Percentiles rank a stretch among this genome's conserved stretches.
These are phyloP conservation scores for Holocentrus rufus DNA, from an alignment of 2,797 vertebrate genomes.

Conservation along the genomic window DNA sequence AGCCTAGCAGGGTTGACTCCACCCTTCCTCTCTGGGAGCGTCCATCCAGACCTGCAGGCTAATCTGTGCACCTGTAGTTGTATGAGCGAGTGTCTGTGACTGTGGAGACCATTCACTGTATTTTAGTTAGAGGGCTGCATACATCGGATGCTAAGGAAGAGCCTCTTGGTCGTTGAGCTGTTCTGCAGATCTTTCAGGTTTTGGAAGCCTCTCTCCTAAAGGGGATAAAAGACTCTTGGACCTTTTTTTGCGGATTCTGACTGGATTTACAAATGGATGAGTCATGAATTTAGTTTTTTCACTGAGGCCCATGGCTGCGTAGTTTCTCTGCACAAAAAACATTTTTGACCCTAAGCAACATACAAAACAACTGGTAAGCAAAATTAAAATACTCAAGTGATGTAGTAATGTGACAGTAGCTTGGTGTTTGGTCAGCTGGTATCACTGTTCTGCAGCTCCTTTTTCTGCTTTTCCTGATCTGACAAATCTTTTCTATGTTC, in stretches of 20 bases:
- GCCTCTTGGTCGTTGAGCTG: conserved; percentile 7
- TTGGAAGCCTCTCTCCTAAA: conserved; percentile 14
- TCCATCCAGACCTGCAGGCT: conserved; percentile 65
- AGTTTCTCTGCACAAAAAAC: conserved; percentile 50
- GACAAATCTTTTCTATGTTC: neutral
- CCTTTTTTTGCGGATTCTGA: conserved; percentile 44
- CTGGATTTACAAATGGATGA: conserved; percentile 67
- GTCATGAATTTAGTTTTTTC: conserved; percentile 67
- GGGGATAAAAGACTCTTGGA: conserved; percentile 18
- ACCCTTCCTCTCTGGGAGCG: conserved; percentile 72
- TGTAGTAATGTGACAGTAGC: conserved; percentile 16
- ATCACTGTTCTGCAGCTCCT: conserved; percentile 2
- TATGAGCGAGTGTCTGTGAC: conserved; percentile 48
- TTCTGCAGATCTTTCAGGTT: conserved; percentile 25
- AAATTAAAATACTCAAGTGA: neutral
- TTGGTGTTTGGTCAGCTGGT: neutral
- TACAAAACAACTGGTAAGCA: conserved; percentile 73
- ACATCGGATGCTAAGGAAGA: conserved; percentile 39
- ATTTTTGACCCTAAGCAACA: conserved; percentile 50
- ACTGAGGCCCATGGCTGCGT: conserved; percentile 58
- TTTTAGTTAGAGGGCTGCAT: conserved; percentile 21
- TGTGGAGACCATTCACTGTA: conserved; percentile 52
- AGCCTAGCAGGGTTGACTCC: conserved; percentile 79
- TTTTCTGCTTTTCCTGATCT: conserved; percentile 2
- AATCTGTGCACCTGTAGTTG: conserved; percentile 69